Percentiles rank a stretch among this genome's conserved stretches.
Evolutionary conservation across 2,113 vertebrate species (phyloP).

Genomic region (Ia io): DNA sequence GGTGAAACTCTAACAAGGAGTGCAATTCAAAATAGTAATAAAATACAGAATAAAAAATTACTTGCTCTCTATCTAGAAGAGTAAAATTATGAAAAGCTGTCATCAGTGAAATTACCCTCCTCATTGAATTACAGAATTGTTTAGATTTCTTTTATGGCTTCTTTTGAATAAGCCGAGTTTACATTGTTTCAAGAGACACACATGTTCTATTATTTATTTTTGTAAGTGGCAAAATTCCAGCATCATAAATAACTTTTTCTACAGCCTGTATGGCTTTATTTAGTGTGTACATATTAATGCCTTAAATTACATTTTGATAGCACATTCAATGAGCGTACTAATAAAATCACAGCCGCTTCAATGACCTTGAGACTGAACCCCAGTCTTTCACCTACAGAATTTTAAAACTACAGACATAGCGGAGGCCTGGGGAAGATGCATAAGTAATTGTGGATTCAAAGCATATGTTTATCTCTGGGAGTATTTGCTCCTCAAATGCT

Average conservation of each 20-base stretch:
- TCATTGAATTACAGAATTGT: conserved; percentile 33
- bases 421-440: neutral
- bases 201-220: conserved; percentile 69
- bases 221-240: conserved; percentile 55
- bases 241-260: conserved; percentile 68
- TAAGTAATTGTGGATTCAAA: neutral
- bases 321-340: conserved; percentile 1
- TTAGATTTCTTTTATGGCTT: conserved; percentile 58
- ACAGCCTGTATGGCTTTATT: conserved; percentile 41
- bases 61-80: conserved; percentile 53
- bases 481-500: conserved; percentile 4
- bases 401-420: conserved; percentile 33
- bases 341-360: conserved; percentile 6
- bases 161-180: conserved; percentile 52
- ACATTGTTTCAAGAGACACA: conserved; percentile 55
- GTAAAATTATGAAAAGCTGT: conserved; percentile 66
- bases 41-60: conserved; percentile 67
- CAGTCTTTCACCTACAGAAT: conserved; percentile 3
- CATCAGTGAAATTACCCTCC: conserved; percentile 61
- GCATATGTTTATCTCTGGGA: neutral
- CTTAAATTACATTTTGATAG: conserved; percentile 70
- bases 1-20: conserved; percentile 54
- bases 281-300: conserved; percentile 61
- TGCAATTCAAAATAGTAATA: conserved; percentile 65
- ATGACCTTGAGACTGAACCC: conserved; percentile 66